Base-by-base conservation (phyloP, 2,113 vertebrate genomes). In the Seriola dumerili region DNA sequence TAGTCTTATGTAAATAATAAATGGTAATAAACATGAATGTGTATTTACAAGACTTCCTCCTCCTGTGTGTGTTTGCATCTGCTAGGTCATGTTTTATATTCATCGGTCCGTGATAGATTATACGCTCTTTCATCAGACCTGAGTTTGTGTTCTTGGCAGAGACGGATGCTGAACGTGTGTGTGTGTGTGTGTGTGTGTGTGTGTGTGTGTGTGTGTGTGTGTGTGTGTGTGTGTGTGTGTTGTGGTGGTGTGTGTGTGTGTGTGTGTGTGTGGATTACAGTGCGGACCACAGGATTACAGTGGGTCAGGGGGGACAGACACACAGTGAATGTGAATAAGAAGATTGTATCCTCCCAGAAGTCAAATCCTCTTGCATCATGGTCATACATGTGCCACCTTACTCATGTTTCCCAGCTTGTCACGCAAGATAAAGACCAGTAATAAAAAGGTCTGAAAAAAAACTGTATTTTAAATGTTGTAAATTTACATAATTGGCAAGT, bases 11-110 rank as follows among this genome's bases (percentile, higher is more conserved):
- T 94, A 88, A 72, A 90, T 83, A 87, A 0, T 93, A 89, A 89
- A 93, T 94, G 93, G 87, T 93, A 95, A 94, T 95, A 95, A 96
- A 96, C 73, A 89, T 93, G 91, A 96, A 95, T 95, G 94, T 95
- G 89, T 92, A 93, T 96, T 95, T 95, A 91, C 92, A 94, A 89
- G 58, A 92, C 21, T 0, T 42, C 14, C 12, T 72, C 9, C 34
- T 25, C 58, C n/a, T 79, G 21, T 58, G 16, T 32, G 71, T 36
- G 29, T 29, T 29, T 25, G 25, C 25, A 25, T 25, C 29, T 29
- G 29, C 29, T 29, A 29, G 36, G 11, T 71, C 32, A 17, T 66
- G 36, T 57, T 63, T 54, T 32, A 9, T 68, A n/a, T 63, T 8
- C 19, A 21, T 85, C 13, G 21, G 7, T 32, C 4, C 0, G 38